Evolutionary conservation across 2,113 vertebrate species (phyloP).

Genomic region (Pandion haliaetus): DNA sequence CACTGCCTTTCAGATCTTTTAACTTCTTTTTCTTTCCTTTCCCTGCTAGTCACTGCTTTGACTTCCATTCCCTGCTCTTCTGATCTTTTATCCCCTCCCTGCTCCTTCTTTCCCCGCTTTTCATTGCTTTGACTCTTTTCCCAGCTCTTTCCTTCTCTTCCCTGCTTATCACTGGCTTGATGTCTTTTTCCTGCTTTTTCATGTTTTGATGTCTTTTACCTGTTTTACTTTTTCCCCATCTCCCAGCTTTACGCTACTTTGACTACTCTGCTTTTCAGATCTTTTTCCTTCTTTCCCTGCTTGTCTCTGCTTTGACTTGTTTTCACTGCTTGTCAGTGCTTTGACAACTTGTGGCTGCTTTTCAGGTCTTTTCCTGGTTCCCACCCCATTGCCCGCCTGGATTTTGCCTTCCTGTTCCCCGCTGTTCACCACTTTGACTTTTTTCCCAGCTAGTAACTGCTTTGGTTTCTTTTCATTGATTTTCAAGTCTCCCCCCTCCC

Average conservation of each 20-base stretch:
- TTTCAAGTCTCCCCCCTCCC: neutral
- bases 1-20: neutral
- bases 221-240: neutral
- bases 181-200: neutral
- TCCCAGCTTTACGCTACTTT: neutral
- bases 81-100: neutral
- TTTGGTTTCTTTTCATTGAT: neutral
- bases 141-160: neutral
- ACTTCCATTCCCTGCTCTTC: neutral
- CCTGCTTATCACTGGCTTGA: neutral
- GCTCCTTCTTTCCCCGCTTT: neutral
- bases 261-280: too few relatives aligned
- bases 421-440: neutral
- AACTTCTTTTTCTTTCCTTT: neutral
- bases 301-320: neutral
- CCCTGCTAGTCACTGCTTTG: neutral
- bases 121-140: neutral
- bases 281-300: neutral
- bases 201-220: neutral
- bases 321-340: neutral
- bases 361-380: neutral
- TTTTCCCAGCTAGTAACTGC: neutral
- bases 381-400: fast-evolving
- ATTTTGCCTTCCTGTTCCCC: neutral
- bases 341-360: neutral